Percentiles rank a stretch among this genome's conserved stretches.
These are phyloP conservation scores for Listrodromus nycthemerus DNA, from an alignment of 2,888 invertebrate species.

Conservation along the genomic window DNA sequence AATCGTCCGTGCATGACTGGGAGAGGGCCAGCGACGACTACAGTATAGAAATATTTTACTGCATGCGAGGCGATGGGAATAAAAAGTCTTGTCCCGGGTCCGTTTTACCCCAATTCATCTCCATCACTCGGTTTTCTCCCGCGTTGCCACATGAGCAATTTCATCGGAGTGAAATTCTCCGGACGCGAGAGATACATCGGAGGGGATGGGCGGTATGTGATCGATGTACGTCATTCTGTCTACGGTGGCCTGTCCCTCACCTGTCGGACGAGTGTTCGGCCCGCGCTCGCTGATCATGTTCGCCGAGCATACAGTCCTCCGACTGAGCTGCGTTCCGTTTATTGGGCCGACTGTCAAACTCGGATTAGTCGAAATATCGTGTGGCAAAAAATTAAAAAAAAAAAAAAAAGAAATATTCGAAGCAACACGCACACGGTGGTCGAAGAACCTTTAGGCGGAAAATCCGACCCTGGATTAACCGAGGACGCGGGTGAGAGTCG, in stretches of 20 bases:
- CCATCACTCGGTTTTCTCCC: background rate
- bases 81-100: too few species aligned
- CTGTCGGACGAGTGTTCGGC: constrained; percentile 61
- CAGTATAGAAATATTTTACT: background rate
- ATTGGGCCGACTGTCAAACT: too few species aligned
- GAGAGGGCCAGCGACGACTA: too few species aligned
- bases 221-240: constrained; percentile 75
- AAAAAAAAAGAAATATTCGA: background rate
- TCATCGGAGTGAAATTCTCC: constrained; percentile 53
- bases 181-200: constrained; percentile 48
- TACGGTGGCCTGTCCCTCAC: constrained; percentile 70
- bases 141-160: constrained; percentile 69
- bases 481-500: background rate
- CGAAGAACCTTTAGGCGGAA: constrained; percentile 18
- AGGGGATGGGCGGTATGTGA: constrained; percentile 53
- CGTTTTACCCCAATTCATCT: too few species aligned
- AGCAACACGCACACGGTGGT: constrained; percentile 4
- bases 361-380: background rate
- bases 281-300: constrained; percentile 66
- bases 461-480: constrained; percentile 10
- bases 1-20: background rate
- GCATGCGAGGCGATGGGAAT: background rate
- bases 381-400: background rate
- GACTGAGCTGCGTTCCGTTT: constrained; percentile 6
- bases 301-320: constrained; percentile 45